A percentile compares a stretch with the other conserved stretches of the same genome.
Conservation (phyloP, 2,888 invertebrate genomes). For the Eupeodes luniger region DNA sequence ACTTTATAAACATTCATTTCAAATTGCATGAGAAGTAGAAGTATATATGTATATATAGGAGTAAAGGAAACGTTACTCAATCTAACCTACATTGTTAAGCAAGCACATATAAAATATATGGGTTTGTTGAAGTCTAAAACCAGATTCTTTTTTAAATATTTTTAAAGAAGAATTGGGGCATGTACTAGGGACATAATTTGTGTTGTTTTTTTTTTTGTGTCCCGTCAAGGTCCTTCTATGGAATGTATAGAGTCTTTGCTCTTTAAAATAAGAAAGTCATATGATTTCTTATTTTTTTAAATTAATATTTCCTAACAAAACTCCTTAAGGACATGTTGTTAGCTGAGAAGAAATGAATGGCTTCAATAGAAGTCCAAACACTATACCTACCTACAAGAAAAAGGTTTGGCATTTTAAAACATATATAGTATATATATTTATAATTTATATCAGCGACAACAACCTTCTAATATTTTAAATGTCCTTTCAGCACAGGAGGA, state of each 20-base stretch:
- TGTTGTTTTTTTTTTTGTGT: neutral
- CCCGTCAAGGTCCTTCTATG: neutral
- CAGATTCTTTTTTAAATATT: neutral
- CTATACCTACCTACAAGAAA: neutral
- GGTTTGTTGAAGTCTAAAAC: neutral
- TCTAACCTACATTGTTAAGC: neutral
- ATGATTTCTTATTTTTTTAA: constrained; percentile 25
- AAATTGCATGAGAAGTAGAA: neutral
- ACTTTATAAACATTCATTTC: neutral
- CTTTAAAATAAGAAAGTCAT: neutral
- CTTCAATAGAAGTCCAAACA: constrained; percentile 47
- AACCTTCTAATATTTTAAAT: constrained; percentile 71
- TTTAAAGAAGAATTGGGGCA: neutral
- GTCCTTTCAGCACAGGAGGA: constrained; percentile 52
- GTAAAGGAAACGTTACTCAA: neutral
- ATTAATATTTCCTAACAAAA: constrained; percentile 40
- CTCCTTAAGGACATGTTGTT: constrained; percentile 4
- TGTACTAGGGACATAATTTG: neutral
- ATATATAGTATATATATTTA: neutral
- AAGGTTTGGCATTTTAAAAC: neutral
- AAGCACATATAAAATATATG: neutral
- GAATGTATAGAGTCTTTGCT: neutral
- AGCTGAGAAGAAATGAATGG: constrained; percentile 44
- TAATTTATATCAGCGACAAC: constrained; percentile 39
- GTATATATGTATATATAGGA: neutral